Evolutionary conservation across 1,140 invertebrate species (phyloP).

Genomic region (Drosophila willistoni): DNA sequence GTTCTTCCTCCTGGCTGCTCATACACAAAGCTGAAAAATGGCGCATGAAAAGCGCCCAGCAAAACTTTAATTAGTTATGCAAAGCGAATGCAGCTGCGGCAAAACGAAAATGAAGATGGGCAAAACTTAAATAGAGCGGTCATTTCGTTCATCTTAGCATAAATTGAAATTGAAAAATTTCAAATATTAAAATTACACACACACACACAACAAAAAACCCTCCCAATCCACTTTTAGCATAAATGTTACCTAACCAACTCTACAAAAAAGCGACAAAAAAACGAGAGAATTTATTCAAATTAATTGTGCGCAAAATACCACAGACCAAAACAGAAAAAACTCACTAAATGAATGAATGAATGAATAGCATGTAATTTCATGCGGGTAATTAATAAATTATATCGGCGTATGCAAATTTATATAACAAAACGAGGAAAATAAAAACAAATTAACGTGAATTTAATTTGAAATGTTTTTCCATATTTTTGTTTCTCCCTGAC

Average conservation of each 20-base stretch:
- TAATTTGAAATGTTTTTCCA: constrained; percentile 43
- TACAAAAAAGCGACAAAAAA: constrained; percentile 8
- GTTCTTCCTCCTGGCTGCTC: not conserved
- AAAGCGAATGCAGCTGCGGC: constrained; percentile 65
- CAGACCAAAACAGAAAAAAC: constrained; percentile 5
- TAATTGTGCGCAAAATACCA: constrained; percentile 46
- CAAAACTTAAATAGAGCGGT: constrained; percentile 39
- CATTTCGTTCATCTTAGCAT: constrained; percentile 33
- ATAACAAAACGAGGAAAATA: constrained; percentile 15
- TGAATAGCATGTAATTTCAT: constrained; percentile 54
- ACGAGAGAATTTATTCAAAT: constrained; percentile 40
- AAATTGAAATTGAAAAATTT: constrained; percentile 53
- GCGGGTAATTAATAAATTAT: constrained; percentile 71
- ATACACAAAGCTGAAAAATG: constrained; percentile 58
- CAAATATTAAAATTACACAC: constrained; percentile 17
- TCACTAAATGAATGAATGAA: constrained; percentile 23
- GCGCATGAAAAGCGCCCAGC: constrained; percentile 57
- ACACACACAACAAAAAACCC: not conserved
- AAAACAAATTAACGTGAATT: constrained; percentile 68
- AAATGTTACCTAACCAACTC: constrained; percentile 17
- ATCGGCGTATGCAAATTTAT: constrained; percentile 52
- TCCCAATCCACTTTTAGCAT: not conserved
- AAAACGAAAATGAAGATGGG: constrained; percentile 39
- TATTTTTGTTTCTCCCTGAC: not conserved
- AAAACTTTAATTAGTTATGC: constrained; percentile 81